These are phyloP conservation scores for Campoplex capitator DNA, from an alignment of 2,888 invertebrate species.

Conservation along the genomic window DNA sequence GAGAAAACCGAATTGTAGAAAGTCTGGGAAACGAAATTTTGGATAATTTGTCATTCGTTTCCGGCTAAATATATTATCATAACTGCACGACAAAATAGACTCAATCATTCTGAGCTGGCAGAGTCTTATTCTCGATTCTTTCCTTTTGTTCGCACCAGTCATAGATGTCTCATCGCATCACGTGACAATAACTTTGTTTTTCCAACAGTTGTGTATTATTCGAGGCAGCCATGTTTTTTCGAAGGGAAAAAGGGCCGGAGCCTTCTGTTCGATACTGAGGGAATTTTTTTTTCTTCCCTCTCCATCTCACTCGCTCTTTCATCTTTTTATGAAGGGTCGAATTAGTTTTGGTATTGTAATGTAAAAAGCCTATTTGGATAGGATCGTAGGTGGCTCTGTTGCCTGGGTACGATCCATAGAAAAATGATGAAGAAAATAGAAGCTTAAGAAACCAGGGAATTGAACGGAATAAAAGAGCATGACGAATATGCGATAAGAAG, in stretches of 20 bases:
- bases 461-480: slow-evolving; percentile 55
- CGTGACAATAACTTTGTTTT: slow-evolving; percentile 64
- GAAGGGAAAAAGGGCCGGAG: slow-evolving; percentile 10
- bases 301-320: slow-evolving; percentile 3
- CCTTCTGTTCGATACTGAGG: slow-evolving; percentile 31
- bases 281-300: slow-evolving; percentile 5
- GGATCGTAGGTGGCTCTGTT: slow-evolving; percentile 37
- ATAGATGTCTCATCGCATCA: slow-evolving; percentile 33
- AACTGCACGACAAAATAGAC: slow-evolving; percentile 49
- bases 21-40: slow-evolving; percentile 14
- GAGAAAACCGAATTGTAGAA: slow-evolving; percentile 8
- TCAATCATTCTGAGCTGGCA: slow-evolving; percentile 23
- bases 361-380: slow-evolving; percentile 66
- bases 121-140: background rate
- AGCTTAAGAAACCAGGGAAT: slow-evolving; percentile 41
- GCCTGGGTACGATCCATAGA: slow-evolving; percentile 13
- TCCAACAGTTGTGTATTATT: slow-evolving; percentile 61
- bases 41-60: slow-evolving; percentile 58
- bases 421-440: slow-evolving; percentile 25
- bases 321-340: slow-evolving; percentile 25
- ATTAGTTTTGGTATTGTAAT: slow-evolving; percentile 65
- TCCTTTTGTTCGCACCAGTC: slow-evolving; percentile 32
- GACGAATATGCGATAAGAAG: slow-evolving; percentile 64
- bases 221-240: slow-evolving; percentile 16
- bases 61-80: slow-evolving; percentile 65